A percentile compares a stretch with the other conserved stretches of the same genome.
Evolutionary conservation across 2,797 vertebrate species (phyloP).

Genomic region (Perodicticus potto): DNA sequence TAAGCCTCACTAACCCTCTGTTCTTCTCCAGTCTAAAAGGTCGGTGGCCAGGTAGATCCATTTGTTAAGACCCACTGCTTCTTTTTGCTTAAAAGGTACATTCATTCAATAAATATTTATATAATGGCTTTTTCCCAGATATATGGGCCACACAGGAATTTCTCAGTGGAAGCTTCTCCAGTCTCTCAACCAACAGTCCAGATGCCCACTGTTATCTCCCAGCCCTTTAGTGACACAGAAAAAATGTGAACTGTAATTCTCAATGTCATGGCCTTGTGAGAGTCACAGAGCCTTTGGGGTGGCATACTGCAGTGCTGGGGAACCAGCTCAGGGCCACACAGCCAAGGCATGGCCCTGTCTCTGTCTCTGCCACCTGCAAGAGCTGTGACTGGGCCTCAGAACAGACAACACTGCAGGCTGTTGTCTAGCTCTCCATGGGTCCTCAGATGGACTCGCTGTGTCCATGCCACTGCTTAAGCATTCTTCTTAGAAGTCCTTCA

Average conservation of each 20-base stretch:
- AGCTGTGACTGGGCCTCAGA: neutral
- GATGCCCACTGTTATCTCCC: neutral
- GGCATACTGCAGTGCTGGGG: too few relatives aligned
- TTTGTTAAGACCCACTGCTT: neutral
- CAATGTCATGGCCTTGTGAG: neutral
- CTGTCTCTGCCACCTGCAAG: neutral
- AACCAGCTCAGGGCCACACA: neutral
- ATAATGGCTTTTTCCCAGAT: neutral
- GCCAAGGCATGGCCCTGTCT: neutral
- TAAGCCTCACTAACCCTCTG: neutral
- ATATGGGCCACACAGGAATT: neutral
- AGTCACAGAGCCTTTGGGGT: neutral
- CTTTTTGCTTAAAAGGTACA: neutral
- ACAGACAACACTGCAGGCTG: too few relatives aligned
- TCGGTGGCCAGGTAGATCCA: neutral
- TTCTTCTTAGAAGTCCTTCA: neutral
- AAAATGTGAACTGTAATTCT: neutral
- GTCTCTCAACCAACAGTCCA: neutral
- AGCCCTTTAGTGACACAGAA: neutral
- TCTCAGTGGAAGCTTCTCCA: neutral
- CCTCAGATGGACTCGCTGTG: neutral
- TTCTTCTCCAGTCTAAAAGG: neutral
- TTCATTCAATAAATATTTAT: neutral
- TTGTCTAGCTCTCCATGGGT: neutral
- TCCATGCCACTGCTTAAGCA: neutral